Conservation (phyloP, 2,113 vertebrate species). For the Nycticorax nycticorax region DNA sequence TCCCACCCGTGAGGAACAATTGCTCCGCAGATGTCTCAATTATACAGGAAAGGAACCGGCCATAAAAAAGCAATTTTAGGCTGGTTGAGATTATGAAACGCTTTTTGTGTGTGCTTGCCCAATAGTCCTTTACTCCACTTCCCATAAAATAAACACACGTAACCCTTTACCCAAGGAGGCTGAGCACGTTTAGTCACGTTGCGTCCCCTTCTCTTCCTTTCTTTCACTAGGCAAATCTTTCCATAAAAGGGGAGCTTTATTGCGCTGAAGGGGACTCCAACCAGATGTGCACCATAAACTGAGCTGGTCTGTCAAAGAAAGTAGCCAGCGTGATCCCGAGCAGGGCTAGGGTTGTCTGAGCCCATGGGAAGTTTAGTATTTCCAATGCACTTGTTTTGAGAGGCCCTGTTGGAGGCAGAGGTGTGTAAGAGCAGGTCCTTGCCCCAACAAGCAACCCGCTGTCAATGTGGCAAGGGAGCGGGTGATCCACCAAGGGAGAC, state of each 20-base stretch:
- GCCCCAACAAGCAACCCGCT: background rate
- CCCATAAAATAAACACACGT: constrained; percentile 56
- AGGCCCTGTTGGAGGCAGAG: background rate
- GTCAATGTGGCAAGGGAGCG: accelerated
- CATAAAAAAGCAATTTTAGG: constrained; percentile 53
- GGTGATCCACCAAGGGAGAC: accelerated
- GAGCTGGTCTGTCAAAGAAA: background rate
- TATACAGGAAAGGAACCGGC: constrained; percentile 48
- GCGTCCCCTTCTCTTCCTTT: background rate
- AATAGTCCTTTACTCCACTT: constrained; percentile 52
- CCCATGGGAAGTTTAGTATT: background rate
- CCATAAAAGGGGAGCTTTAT: constrained; percentile 56
- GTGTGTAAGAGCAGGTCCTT: background rate
- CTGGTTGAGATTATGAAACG: constrained; percentile 55
- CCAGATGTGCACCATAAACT: constrained; percentile 39
- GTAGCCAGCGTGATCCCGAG: background rate
- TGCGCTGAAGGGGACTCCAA: constrained; percentile 24
- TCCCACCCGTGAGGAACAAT: constrained; percentile 57
- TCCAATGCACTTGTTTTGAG: background rate
- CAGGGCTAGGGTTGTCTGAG: background rate
- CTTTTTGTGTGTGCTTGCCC: constrained; percentile 48
- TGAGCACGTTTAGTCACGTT: constrained; percentile 9
- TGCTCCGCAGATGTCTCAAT: constrained; percentile 54
- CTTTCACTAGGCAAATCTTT: constrained; percentile 27
- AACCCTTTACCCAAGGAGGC: constrained; percentile 40